A percentile compares a stretch with the other conserved stretches of the same genome.
phyloP scores from a whole-genome alignment of 2,888 invertebrate species.

The Axea sp. region DNA sequence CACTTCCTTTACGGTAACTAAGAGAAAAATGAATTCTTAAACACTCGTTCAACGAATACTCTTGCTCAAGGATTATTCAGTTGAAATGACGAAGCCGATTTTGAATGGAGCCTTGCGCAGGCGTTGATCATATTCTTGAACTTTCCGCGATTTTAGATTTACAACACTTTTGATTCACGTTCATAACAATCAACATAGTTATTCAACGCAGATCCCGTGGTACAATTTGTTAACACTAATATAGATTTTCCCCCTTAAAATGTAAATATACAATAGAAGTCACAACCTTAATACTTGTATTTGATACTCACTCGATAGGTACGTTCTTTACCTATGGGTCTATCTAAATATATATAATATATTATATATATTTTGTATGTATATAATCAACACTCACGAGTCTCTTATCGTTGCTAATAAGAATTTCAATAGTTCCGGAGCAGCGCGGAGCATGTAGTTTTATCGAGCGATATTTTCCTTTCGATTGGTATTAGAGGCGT shows the following conservation, averaged over 20 bases:
- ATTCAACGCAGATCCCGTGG: slow-evolving; percentile 52
- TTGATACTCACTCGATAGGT: slow-evolving; percentile 70
- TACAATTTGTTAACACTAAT: slow-evolving; percentile 59
- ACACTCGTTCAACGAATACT: too few relatives aligned
- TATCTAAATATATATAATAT: slow-evolving; percentile 56
- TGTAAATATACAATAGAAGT: slow-evolving; percentile 69
- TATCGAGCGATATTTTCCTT: slow-evolving; percentile 11
- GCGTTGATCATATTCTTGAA: slow-evolving; percentile 40
- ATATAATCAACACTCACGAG: slow-evolving; percentile 52
- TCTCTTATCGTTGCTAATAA: slow-evolving; percentile 57
- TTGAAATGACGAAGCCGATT: too few relatives aligned
- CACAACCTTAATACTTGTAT: slow-evolving; percentile 76
- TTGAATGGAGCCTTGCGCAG: too few relatives aligned
- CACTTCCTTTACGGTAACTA: too few relatives aligned
- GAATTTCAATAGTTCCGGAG: slow-evolving; percentile 31
- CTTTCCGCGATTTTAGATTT: slow-evolving; percentile 14
- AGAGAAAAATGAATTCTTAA: too few relatives aligned
- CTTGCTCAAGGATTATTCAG: too few relatives aligned
- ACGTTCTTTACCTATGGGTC: slow-evolving; percentile 50
- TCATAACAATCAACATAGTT: slow-evolving; percentile 53
- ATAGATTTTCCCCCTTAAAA: slow-evolving; percentile 58
- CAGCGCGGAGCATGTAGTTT: slow-evolving; percentile 26
- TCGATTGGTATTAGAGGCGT: slow-evolving; percentile 13
- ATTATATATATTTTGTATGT: slow-evolving; percentile 51
- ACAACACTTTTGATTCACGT: slow-evolving; percentile 51